Percentiles rank a stretch among this genome's conserved stretches.
Evolutionary conservation across 2,888 invertebrate species (phyloP).

Genomic region (Xiphydria camelus): DNA sequence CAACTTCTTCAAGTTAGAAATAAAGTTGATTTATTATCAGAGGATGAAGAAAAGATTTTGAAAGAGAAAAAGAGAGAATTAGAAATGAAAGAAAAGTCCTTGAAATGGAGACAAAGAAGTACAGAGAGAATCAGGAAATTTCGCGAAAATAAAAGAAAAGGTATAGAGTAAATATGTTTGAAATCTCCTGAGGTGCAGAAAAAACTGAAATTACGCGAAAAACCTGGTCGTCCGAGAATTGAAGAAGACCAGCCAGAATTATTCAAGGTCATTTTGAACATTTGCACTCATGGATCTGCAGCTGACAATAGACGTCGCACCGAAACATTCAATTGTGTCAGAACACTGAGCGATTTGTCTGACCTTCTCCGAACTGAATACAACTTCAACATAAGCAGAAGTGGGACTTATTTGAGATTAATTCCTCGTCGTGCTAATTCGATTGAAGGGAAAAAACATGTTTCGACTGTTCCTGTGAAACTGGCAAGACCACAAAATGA

Average conservation of each 20-base stretch:
- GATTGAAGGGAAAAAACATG: slow-evolving; percentile 34
- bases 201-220: slow-evolving; percentile 11
- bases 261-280: slow-evolving; percentile 34
- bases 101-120: too few relatives aligned
- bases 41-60: too few relatives aligned
- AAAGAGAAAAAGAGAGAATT: too few relatives aligned
- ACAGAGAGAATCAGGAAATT: too few relatives aligned
- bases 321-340: slow-evolving; percentile 24
- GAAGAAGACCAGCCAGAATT: slow-evolving; percentile 32
- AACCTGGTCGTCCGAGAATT: slow-evolving; percentile 27
- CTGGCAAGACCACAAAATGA: slow-evolving; percentile 21
- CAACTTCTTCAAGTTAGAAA: too few relatives aligned
- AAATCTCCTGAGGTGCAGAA: background rate
- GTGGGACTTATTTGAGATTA: slow-evolving; percentile 29
- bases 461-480: slow-evolving; percentile 34
- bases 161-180: background rate
- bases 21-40: too few relatives aligned
- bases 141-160: too few relatives aligned
- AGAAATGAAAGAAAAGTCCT: too few relatives aligned
- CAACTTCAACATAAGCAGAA: slow-evolving; percentile 28
- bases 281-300: slow-evolving; percentile 33
- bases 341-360: slow-evolving; percentile 26
- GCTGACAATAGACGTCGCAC: slow-evolving; percentile 30
- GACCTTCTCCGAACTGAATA: slow-evolving; percentile 12
- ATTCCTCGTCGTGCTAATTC: slow-evolving; percentile 27